A percentile compares a stretch with the other conserved stretches of the same genome.
Evolutionary conservation across 2,797 vertebrate genomes (phyloP).

Genomic region (Parotocinclus haroldoi): DNA sequence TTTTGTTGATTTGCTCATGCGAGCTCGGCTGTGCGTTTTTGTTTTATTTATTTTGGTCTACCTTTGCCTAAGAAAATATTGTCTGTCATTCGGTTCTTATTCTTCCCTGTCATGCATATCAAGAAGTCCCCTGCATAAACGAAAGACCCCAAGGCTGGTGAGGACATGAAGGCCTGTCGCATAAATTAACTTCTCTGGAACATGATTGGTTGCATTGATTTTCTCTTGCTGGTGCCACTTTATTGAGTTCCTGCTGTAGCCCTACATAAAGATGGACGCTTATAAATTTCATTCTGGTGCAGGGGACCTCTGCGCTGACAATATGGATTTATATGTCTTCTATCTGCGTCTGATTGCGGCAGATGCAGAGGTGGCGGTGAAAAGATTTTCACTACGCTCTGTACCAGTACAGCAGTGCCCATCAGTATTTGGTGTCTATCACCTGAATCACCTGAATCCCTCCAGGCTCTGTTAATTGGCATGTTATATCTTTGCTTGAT

Average conservation of each 20-base stretch:
- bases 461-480: neutral
- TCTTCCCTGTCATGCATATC: conserved; percentile 40
- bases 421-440: neutral
- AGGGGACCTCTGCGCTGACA: conserved; percentile 57
- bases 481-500: neutral
- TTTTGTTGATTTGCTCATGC: conserved; percentile 71
- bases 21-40: conserved; percentile 66
- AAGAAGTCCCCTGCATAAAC: conserved; percentile 31
- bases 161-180: conserved; percentile 30
- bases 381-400: neutral
- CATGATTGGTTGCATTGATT: conserved; percentile 52
- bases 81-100: conserved; percentile 63
- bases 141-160: conserved; percentile 32
- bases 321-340: conserved; percentile 48
- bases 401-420: neutral
- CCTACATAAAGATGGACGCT: conserved; percentile 56
- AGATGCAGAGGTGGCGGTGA: conserved; percentile 14
- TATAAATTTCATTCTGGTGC: conserved; percentile 53
- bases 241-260: conserved; percentile 51
- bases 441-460: neutral
- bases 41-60: conserved; percentile 43
- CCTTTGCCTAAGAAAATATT: conserved; percentile 56
- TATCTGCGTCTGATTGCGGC: conserved; percentile 32
- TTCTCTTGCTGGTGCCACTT: conserved; percentile 38
- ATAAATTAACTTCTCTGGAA: conserved; percentile 32